Evolutionary conservation across 23 tunicate genomes (phyloP).

Genomic region (Pegea sp.): DNA sequence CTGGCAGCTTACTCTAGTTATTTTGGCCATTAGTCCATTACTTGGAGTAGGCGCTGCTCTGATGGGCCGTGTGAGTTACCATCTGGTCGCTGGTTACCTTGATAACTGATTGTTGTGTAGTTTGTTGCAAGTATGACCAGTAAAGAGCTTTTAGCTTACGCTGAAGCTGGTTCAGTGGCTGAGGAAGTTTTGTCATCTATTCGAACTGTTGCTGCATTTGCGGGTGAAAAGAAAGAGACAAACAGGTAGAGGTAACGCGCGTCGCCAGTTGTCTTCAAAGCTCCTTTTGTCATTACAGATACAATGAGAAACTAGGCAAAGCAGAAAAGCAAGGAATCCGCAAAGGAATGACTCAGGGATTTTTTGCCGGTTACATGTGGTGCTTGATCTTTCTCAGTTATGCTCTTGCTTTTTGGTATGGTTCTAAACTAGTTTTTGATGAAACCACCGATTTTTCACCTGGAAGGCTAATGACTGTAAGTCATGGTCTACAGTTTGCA

Average conservation of each 20-base stretch:
- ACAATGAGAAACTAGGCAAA: conserved; percentile 34
- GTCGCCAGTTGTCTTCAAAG: not conserved
- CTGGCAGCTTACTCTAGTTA: conserved; percentile 80
- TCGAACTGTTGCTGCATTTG: conserved; percentile 95
- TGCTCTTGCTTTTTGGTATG: conserved; percentile 89
- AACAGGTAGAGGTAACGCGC: conserved; percentile 21
- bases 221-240: conserved; percentile 72
- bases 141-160: conserved; percentile 84
- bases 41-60: conserved; percentile 68
- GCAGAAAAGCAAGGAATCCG: conserved; percentile 76
- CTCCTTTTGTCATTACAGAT: conserved; percentile 11
- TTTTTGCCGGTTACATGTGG: conserved; percentile 71
- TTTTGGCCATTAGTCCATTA: conserved; percentile 68
- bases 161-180: conserved; percentile 80
- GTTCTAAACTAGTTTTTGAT: conserved; percentile 47
- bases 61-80: conserved; percentile 69
- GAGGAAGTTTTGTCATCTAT: conserved; percentile 82
- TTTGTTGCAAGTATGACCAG: conserved; percentile 49
- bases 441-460: conserved; percentile 26
- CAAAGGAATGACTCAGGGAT: conserved; percentile 73
- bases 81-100: no score
- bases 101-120: conserved; percentile 9
- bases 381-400: conserved; percentile 51
- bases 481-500: no score
- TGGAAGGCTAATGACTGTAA: conserved; percentile 73